Evolutionary conservation across 2,113 vertebrate species (phyloP).

Genomic region (Ameiurus melas): DNA sequence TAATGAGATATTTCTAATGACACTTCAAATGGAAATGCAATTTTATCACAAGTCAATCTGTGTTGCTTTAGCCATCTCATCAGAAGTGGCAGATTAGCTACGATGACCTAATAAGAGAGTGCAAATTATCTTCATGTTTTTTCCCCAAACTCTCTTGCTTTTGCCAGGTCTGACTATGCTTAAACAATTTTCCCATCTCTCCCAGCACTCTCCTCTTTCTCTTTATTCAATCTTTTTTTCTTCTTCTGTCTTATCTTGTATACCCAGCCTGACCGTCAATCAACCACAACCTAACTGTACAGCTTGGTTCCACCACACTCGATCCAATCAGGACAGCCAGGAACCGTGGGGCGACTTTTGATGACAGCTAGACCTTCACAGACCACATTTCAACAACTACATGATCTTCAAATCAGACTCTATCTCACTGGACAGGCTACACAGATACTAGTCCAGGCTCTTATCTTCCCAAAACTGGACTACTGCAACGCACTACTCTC

Average conservation of each 20-base stretch:
- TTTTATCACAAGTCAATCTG: conserved; percentile 36
- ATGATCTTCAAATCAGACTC: no score
- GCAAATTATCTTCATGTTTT: conserved; percentile 53
- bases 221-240: background rate
- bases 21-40: conserved; percentile 24
- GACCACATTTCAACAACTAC: no score
- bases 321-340: no score
- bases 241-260: background rate
- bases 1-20: conserved; percentile 25
- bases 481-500: no score
- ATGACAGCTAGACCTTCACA: no score
- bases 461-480: no score
- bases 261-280: no score
- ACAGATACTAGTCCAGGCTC: no score
- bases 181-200: background rate
- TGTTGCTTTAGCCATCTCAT: conserved; percentile 5
- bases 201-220: background rate
- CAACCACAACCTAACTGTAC: no score
- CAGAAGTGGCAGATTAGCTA: conserved; percentile 34
- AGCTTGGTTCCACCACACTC: no score
- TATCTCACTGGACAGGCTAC: no score
- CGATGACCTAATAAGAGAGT: conserved; percentile 43
- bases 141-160: background rate
- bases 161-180: background rate
- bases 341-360: no score